Base-by-base conservation (phyloP, 2,113 vertebrate species). In the Benitochromis conjunctus region DNA sequence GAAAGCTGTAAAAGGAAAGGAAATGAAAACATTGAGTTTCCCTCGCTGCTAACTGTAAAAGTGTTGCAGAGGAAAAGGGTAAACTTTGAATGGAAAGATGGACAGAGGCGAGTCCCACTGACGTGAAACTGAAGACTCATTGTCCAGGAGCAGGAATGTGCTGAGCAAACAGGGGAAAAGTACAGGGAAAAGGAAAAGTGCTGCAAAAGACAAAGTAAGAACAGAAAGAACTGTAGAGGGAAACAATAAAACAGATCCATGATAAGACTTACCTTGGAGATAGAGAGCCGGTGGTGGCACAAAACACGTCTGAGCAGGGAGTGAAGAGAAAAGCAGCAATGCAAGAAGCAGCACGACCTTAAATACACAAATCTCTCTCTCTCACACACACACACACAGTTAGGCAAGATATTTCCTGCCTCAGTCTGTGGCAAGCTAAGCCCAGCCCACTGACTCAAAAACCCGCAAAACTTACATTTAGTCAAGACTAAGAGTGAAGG, bases 191-290 rank as follows among this genome's bases (percentile, higher is more conserved):
- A 56, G n/a, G 16, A 57, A 46, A 24, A 53, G 16, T 19, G 4
- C 7, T 13, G 11, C 19, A 12, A 74, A 31, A 14, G 26, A 78
- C 29, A 56, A 48, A 56, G 5, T 1, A 5, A 76, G 11, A 2
- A 31, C 14, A 12, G 10, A 29, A 66, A 76, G 43, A 46, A 58
- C 7, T 16, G 12, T 16, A 9, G 2, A 60, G 16, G 1, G 62
- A 48, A 46, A 54, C 11, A 12, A 9, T 9, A 24, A 43, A 4
- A 3, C 36, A 16, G 6, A 64, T 43, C 31, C 0, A 3, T 51
- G 11, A 29, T 21, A 6, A 83, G 8, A 14, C 92, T 90, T 88
- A 96, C 96, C 94, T 95, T 84, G n/a, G 0, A 81, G 10, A 77
- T 26, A 26, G 38, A 16, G 46, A 79, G 82, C 16, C 71, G 46